Base-by-base conservation (phyloP, 2,797 vertebrate genomes). In the Paramormyrops hopkinsi region DNA sequence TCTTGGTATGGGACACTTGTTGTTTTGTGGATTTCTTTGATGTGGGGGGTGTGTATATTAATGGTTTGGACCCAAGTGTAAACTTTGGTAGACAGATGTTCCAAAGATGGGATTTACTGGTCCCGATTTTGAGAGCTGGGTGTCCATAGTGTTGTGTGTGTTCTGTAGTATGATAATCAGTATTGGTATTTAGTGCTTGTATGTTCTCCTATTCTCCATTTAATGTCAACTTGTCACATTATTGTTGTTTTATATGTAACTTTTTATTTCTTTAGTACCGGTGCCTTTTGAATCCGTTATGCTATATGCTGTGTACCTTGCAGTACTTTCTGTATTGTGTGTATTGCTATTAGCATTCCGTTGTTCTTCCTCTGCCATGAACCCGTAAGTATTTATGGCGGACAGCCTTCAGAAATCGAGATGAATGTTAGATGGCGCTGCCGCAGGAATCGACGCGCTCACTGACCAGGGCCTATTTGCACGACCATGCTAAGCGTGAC, bases 361-460 rank as follows among this genome's bases (percentile, higher is more conserved):
- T 86, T 4, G 22, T 14, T 86, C 9, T 29, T 33, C 22, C 9
- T 17, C 25, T 22, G 3, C 8, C 25, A 0, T 56, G 50, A 50
- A 29, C 17, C 29, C 56, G 4, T 50, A 37, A 19, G 29, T 19
- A 37, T 56, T 17, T 25, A 51, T 33, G 50, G 73, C 4, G 6
- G 73, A 56, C 25, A 59, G 85, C 53, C 5, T 92, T 91, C 89
- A 29, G 53, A 46, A 90, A 89, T 86, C 44, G 11, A 88, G 89
- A 86, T 88, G 29, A 22, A 53, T 29, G 33, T 88, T 83, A 90
- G 89, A 86, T 89, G 54, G 54, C 90, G 88, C 87, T 0, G 48
- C 88, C 33, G 76, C 14, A 25, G 44, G 12, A 53, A 44, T 22
- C 48, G 56, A 53, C 46, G 44, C 7, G 48, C 83, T 14, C 48